Evolutionary conservation across 2,113 vertebrate genomes (phyloP), one percentile per base, ranked within the genome.

Genomic region (Bubalus kerabau): DNA sequence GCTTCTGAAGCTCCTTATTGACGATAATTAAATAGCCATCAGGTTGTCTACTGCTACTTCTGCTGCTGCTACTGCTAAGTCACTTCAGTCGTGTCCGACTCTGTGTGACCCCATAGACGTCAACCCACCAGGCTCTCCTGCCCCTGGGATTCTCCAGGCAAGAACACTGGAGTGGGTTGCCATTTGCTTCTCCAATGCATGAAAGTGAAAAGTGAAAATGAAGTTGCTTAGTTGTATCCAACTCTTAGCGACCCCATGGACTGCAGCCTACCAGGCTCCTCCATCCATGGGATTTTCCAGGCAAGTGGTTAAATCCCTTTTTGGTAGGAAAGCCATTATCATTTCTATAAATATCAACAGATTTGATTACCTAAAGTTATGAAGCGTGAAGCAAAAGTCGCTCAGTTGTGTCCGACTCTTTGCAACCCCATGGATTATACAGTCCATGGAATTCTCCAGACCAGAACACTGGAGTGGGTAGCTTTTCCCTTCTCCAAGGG

Each of bases 1-100:
- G 32, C 64, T 90, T 97, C 57, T 94, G 81, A 95, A 96, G 15
- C 80, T 85, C 28, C 95, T 97, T 60, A 50, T 52, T 83, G 28
- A 88, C 28, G 2, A 26, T 78, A 28, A 19, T 64, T 95, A 90
- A 87, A 19, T 80, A 90, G 46, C 28, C 23, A 60, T 91, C 56
- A 83, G 13, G 50, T 93, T 9, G 86, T 96, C 84, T 71, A 40
- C 40, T 40, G 40, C 4, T 40, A 40, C 40, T 40, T 3, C 40
- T 40, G 40, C 40, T 40, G 40, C 40, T 40, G 40, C 40, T 40
- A 4, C 40, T 40, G 40, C 40, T 40, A 40, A 40, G 40, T 40
- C 40, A 40, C 40, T 40, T 40, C 40, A 40, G 40, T 40, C 40
- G 40, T 40, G 40, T 40, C 40, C 40, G 40, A 40, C 40, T 40